Conservation (phyloP, 1,140 invertebrate genomes). For the Drosophila truncata region DNA sequence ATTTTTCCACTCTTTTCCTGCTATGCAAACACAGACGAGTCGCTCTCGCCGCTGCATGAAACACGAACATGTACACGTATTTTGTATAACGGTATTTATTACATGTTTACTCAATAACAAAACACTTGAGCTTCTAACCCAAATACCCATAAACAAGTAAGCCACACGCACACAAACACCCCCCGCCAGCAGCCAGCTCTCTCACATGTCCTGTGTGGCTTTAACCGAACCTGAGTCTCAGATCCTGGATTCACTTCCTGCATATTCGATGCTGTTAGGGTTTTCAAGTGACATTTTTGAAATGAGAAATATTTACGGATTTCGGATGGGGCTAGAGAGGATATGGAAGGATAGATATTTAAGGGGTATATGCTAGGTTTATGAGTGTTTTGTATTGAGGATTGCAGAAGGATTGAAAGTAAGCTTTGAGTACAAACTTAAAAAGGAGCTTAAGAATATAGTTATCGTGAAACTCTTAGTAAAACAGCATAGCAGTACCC, state of each 20-base stretch:
- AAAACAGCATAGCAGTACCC: too few relatives aligned
- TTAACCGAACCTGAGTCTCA: slow-evolving; percentile 15
- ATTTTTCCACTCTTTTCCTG: slow-evolving; percentile 35
- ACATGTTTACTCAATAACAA: slow-evolving; percentile 80
- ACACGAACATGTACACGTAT: slow-evolving; percentile 71
- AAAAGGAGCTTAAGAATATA: neutral
- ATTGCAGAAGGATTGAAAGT: neutral
- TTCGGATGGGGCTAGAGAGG: neutral
- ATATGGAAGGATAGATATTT: neutral
- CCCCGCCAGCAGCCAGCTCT: neutral
- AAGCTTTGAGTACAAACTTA: neutral
- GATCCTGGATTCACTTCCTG: slow-evolving; percentile 25
- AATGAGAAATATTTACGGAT: neutral
- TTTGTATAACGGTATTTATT: slow-evolving; percentile 76
- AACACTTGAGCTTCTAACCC: slow-evolving; percentile 78
- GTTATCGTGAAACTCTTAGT: too few relatives aligned
- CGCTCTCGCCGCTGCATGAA: slow-evolving; percentile 30
- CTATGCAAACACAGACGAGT: slow-evolving; percentile 60
- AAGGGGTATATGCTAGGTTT: neutral
- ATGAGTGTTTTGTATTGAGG: neutral
- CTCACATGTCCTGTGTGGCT: slow-evolving; percentile 1
- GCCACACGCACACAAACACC: slow-evolving; percentile 36
- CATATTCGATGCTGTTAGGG: slow-evolving; percentile 12
- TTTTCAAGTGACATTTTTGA: slow-evolving; percentile 6
- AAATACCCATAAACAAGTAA: slow-evolving; percentile 77